Conservation (phyloP, 1,140 invertebrate species). For the Calephelis virginiensis region DNA sequence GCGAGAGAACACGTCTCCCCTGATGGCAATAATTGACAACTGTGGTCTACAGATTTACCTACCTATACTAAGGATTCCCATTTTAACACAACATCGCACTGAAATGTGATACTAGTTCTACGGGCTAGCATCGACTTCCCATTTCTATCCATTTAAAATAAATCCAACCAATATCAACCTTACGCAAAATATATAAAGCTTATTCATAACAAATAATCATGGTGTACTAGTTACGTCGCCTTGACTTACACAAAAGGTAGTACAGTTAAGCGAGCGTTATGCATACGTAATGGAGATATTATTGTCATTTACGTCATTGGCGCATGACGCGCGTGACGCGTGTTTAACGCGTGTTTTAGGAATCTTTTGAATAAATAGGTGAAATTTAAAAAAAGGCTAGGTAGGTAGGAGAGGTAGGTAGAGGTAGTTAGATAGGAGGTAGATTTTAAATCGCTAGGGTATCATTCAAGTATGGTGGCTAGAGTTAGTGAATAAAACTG, state of each 20-base stretch:
- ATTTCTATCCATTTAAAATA: background rate
- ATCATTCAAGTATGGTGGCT: no score
- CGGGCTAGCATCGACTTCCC: background rate
- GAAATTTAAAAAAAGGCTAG: background rate
- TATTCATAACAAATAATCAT: background rate
- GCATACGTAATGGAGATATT: conserved; percentile 60
- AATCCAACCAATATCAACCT: background rate
- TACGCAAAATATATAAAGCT: background rate
- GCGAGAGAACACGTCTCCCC: no score
- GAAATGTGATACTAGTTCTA: conserved; percentile 14
- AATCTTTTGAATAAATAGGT: background rate
- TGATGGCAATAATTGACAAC: no score
- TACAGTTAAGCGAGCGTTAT: conserved; percentile 59
- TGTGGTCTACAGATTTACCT: background rate
- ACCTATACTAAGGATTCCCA: conserved; percentile 41
- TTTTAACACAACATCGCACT: conserved; percentile 26
- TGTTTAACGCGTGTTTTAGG: background rate
- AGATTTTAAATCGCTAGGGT: no score
- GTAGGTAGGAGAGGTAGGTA: no score
- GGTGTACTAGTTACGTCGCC: conserved; percentile 15
- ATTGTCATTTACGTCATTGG: conserved; percentile 56
- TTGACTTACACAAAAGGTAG: conserved; percentile 41
- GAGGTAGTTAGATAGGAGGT: no score
- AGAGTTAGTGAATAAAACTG: no score
- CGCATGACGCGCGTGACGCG: background rate